A percentile compares a stretch with the other conserved stretches of the same genome.
Evolutionary conservation across 2,113 vertebrate species (phyloP).

Genomic region (Xiphorhynchus elegans): DNA sequence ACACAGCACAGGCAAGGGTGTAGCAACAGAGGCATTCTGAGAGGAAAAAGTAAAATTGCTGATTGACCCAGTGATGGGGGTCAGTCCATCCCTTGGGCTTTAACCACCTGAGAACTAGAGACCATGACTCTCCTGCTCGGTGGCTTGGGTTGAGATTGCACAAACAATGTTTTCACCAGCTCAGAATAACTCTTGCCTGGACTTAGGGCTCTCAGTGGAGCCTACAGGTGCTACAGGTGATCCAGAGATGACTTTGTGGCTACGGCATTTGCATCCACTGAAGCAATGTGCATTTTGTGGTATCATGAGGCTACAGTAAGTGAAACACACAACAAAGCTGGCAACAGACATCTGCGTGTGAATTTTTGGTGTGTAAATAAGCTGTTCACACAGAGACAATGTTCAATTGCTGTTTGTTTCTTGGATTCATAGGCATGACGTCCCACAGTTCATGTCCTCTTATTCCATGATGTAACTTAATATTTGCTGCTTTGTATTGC

Average conservation of each 20-base stretch:
- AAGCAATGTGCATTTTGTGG: not conserved
- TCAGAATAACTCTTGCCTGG: not conserved
- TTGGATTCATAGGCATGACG: not conserved
- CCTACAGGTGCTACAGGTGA: not conserved
- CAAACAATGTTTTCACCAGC: not conserved
- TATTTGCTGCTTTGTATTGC: not conserved
- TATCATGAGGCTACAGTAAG: not conserved
- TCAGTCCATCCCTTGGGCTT: not conserved
- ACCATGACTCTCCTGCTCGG: rapidly evolving
- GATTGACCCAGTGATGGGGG: not conserved
- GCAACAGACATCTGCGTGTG: not conserved
- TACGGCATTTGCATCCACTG: not conserved
- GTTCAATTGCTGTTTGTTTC: rapidly evolving
- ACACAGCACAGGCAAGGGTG: not conserved
- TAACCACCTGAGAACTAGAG: not conserved
- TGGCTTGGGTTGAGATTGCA: not conserved
- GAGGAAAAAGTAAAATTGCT: not conserved
- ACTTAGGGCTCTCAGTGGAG: not conserved
- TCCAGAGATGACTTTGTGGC: not conserved
- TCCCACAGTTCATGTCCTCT: not conserved
- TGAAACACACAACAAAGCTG: not conserved
- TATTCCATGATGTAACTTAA: not conserved
- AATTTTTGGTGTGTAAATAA: not conserved
- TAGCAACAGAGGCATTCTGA: not conserved
- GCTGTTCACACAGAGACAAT: not conserved